phyloP scores from a whole-genome alignment of 2,113 vertebrate species.

The Gallinago undulata region DNA sequence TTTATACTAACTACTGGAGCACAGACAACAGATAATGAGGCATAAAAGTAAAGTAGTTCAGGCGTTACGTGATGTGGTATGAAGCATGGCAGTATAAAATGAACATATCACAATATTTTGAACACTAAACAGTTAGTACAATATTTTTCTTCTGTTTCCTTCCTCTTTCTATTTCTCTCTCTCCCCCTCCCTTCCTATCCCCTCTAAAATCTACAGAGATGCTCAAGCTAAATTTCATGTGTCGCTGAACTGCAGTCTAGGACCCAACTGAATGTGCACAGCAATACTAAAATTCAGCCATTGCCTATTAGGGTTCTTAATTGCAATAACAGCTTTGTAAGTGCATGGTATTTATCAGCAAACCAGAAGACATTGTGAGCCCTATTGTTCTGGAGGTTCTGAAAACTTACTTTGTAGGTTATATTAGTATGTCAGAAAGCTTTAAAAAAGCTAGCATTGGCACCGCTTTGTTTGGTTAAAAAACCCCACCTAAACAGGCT shows the following conservation, averaged over 20 bases:
- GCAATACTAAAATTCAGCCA: not conserved
- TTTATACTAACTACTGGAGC: not conserved
- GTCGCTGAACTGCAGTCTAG: not conserved
- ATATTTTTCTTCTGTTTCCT: not conserved
- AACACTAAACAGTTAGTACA: not conserved
- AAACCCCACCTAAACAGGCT: not conserved
- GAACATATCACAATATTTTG: not conserved
- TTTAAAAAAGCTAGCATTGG: not conserved
- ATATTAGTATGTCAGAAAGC: not conserved
- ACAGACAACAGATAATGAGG: not conserved
- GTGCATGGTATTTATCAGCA: not conserved
- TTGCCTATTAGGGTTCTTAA: not conserved
- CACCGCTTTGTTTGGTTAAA: not conserved
- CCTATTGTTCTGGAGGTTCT: not conserved
- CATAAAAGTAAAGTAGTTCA: not conserved
- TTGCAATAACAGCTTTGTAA: not conserved
- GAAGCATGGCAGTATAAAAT: not conserved
- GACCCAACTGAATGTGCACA: not conserved
- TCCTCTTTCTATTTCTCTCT: no score
- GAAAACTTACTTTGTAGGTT: not conserved
- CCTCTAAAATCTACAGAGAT: not conserved
- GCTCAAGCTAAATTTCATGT: not conserved
- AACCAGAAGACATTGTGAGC: not conserved
- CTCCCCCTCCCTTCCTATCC: not conserved
- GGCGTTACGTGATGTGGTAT: not conserved